phyloP scores from a whole-genome alignment of 2,888 invertebrate species.

The Blastobasis lacticolella region DNA sequence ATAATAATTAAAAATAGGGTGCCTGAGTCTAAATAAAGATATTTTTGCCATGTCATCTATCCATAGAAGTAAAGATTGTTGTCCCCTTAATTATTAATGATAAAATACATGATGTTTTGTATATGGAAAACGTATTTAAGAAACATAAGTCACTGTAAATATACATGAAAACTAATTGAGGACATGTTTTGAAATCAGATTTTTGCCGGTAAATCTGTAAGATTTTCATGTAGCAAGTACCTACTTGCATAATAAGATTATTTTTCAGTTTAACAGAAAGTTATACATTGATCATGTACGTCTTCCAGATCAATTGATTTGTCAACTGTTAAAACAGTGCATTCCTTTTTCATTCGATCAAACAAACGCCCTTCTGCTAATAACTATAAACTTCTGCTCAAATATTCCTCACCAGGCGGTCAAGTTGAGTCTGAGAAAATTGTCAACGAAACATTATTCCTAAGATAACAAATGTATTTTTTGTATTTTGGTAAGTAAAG shows the following conservation, averaged over 20 bases:
- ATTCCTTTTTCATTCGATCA: no score
- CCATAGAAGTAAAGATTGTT: no score
- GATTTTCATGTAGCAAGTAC: background rate
- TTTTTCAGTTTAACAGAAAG: no score
- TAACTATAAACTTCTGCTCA: no score
- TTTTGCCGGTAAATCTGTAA: no score
- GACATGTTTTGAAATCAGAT: background rate
- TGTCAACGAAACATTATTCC: slow-evolving; percentile 38
- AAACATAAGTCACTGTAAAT: slow-evolving; percentile 5
- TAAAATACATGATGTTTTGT: no score
- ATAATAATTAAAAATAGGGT: slow-evolving; percentile 47
- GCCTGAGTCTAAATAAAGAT: slow-evolving; percentile 58
- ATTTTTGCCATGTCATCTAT: slow-evolving; percentile 53
- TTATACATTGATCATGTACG: no score
- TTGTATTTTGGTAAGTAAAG: slow-evolving; percentile 51
- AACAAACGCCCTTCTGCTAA: no score
- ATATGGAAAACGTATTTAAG: background rate
- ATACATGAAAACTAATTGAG: slow-evolving; percentile 10
- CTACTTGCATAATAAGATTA: background rate
- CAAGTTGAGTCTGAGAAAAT: background rate
- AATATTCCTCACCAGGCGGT: no score
- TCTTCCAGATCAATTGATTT: no score
- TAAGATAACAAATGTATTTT: slow-evolving; percentile 28
- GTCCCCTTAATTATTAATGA: no score
- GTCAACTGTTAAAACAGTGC: no score